Percentiles rank a stretch among this genome's conserved stretches.
Conservation (phyloP, 2,113 vertebrate species). For the Gracilinanus agilis region DNA sequence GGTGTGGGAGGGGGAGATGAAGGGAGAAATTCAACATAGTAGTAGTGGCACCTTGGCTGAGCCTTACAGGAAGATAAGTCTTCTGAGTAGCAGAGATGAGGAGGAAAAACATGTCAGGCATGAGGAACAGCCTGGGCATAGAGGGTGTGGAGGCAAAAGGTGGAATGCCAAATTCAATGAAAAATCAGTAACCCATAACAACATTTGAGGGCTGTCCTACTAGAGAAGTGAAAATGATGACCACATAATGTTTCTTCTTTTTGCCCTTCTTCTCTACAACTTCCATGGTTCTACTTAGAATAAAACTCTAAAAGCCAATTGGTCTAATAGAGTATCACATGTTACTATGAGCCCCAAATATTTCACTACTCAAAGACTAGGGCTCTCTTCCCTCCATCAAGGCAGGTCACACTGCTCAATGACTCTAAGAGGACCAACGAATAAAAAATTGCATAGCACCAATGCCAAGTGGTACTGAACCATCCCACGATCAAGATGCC, state of each 20-base stretch:
- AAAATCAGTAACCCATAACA: not conserved
- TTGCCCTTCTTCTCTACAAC: not conserved
- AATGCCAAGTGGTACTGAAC: not conserved
- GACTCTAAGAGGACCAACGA: not conserved
- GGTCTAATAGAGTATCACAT: not conserved
- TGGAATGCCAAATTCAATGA: not conserved
- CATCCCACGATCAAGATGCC: not conserved
- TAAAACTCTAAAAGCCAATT: not conserved
- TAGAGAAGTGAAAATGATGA: not conserved
- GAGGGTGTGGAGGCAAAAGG: not conserved
- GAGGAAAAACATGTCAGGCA: not conserved
- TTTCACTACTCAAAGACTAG: not conserved
- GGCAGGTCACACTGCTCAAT: not conserved
- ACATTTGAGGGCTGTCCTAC: not conserved
- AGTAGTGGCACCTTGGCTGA: not conserved
- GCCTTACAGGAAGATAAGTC: not conserved
- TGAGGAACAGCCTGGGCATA: not conserved
- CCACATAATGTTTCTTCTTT: not conserved
- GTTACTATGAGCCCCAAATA: not conserved
- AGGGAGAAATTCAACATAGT: not conserved
- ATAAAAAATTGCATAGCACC: not conserved
- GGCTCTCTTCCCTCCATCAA: not conserved
- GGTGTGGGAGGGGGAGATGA: not conserved
- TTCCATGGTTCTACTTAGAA: not conserved
- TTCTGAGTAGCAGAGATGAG: not conserved